These are phyloP conservation scores for Athalia cordata DNA, from an alignment of 2,888 invertebrate species.

Conservation along the genomic window DNA sequence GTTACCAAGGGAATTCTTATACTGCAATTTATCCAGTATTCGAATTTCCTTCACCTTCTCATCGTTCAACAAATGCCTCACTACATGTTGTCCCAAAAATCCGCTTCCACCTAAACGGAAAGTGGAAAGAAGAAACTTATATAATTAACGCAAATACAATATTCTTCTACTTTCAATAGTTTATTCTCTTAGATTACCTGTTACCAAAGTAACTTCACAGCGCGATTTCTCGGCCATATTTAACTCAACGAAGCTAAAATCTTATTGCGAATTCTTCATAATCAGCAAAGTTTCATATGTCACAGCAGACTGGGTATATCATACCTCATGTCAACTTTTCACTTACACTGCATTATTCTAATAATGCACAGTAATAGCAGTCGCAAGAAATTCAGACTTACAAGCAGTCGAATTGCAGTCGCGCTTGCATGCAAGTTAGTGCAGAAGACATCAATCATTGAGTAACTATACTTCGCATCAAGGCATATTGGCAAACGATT, in stretches of 20 bases:
- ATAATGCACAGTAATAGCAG: too few species aligned
- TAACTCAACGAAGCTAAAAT: conserved; percentile 13
- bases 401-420: too few species aligned
- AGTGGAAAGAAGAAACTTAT: conserved; percentile 31
- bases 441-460: too few species aligned
- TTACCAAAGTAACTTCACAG: conserved; percentile 18
- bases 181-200: conserved; percentile 15
- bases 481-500: too few species aligned
- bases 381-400: too few species aligned
- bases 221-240: conserved; percentile 10
- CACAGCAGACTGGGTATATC: too few species aligned
- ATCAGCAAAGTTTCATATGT: conserved; percentile 13
- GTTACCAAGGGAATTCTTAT: conserved; percentile 74
- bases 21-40: conserved; percentile 76
- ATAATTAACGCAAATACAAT: not conserved
- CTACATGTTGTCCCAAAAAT: conserved; percentile 80
- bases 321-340: too few species aligned
- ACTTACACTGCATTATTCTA: too few species aligned
- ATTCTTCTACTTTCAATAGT: not conserved
- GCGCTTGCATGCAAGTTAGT: too few species aligned
- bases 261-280: not conserved
- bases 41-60: conserved; percentile 77
- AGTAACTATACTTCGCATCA: too few species aligned
- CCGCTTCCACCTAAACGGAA: conserved; percentile 77
- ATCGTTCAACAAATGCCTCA: conserved; percentile 75